Evolutionary conservation across 2,113 vertebrate genomes (phyloP).

Genomic region (Dromas ardeola): DNA sequence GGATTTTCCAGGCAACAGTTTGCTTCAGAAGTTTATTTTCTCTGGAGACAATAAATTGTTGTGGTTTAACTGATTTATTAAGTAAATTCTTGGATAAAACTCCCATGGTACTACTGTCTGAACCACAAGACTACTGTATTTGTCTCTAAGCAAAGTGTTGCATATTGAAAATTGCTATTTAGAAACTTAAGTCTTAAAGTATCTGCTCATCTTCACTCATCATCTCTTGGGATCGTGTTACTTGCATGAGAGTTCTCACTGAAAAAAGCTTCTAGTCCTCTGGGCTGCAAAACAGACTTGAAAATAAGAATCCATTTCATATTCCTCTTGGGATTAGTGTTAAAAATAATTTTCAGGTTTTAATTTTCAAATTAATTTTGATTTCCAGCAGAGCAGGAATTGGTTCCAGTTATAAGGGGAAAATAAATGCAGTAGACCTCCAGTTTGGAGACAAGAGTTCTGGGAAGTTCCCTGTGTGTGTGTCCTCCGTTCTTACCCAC

Average conservation of each 20-base stretch:
- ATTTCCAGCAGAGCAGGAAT: not conserved
- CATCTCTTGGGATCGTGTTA: not conserved
- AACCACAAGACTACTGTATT: not conserved
- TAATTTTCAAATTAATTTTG: not conserved
- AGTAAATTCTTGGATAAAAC: not conserved
- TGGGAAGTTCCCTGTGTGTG: not conserved
- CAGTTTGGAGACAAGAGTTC: not conserved
- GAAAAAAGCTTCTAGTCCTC: not conserved
- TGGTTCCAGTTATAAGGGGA: not conserved
- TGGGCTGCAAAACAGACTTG: not conserved
- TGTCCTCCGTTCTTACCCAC: not conserved
- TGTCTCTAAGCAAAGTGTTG: not conserved
- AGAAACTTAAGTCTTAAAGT: not conserved
- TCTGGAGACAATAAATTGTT: not conserved
- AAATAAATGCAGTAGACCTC: not conserved
- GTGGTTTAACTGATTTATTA: not conserved
- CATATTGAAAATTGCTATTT: not conserved
- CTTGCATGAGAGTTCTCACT: not conserved
- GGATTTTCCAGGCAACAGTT: not conserved
- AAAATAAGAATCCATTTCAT: not conserved
- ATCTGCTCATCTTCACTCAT: not conserved
- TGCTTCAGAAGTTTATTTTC: not conserved
- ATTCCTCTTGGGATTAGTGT: not conserved
- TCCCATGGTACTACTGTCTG: not conserved
- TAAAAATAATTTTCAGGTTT: not conserved